A percentile compares a stretch with the other conserved stretches of the same genome.
Evolutionary conservation across 2,113 vertebrate genomes (phyloP).

Genomic region (Apistogramma diplotaenia): DNA sequence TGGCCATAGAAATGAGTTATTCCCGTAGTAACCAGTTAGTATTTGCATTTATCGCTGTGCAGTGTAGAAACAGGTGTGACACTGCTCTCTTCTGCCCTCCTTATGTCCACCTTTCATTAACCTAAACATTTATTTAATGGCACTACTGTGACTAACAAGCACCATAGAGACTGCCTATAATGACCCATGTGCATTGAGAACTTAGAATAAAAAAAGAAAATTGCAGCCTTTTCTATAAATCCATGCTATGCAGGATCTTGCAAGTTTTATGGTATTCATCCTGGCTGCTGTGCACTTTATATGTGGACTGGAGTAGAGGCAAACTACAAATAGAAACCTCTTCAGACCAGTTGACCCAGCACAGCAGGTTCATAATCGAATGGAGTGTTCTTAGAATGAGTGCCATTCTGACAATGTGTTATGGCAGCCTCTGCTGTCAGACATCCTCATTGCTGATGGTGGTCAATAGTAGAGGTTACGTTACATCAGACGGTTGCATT

Average conservation of each 20-base stretch:
- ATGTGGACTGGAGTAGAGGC: constrained; percentile 6
- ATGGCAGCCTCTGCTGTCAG: constrained; percentile 23
- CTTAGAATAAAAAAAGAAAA: too few relatives aligned
- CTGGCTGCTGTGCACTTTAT: not conserved
- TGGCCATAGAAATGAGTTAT: constrained; percentile 20
- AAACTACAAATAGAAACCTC: constrained; percentile 23
- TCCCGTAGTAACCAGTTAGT: constrained; percentile 27
- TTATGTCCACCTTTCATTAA: not conserved
- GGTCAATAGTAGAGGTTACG: not conserved
- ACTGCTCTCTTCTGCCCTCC: not conserved
- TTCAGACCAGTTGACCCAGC: constrained; percentile 35
- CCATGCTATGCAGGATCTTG: not conserved
- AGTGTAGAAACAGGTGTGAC: constrained; percentile 11
- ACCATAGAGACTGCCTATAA: constrained; percentile 6
- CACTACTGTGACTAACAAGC: constrained; percentile 57
- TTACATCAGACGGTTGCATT: not conserved
- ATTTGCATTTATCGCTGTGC: constrained; percentile 4
- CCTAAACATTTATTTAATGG: constrained; percentile 33
- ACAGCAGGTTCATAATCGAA: constrained; percentile 24
- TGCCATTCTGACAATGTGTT: constrained; percentile 18
- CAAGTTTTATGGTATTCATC: not conserved
- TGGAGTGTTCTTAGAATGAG: constrained; percentile 32
- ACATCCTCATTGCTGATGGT: not conserved
- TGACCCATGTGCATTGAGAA: not conserved
- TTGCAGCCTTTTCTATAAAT: not conserved